These are phyloP conservation scores for Drosophila suboccidentalis DNA, from an alignment of 2,888 invertebrate species.

Conservation along the genomic window DNA sequence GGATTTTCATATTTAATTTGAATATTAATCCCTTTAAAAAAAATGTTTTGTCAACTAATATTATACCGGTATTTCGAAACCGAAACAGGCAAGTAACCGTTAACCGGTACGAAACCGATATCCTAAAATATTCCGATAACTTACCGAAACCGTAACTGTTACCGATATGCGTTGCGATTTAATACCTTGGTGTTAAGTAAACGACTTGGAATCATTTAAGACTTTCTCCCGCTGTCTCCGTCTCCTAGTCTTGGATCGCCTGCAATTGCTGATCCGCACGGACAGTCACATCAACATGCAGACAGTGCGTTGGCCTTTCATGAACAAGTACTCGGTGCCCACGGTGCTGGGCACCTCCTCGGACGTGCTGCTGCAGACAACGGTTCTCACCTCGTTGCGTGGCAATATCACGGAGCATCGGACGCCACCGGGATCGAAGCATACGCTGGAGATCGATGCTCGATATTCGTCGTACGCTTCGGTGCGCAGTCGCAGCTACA, in stretches of 20 bases:
- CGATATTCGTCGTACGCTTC: constrained; percentile 87
- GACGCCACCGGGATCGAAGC: constrained; percentile 87
- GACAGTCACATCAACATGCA: constrained; percentile 89
- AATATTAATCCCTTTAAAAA: too few relatives aligned
- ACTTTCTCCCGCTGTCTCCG: not conserved
- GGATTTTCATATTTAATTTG: too few relatives aligned
- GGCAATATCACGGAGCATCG: constrained; percentile 89
- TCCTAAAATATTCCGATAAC: too few relatives aligned
- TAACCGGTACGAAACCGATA: too few relatives aligned
- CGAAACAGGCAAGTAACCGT: too few relatives aligned
- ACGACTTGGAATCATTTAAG: not conserved
- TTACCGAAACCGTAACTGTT: too few relatives aligned
- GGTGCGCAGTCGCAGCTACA: constrained; percentile 86
- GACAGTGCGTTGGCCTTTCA: constrained; percentile 87
- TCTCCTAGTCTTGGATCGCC: constrained; percentile 86
- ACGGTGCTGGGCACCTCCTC: constrained; percentile 87
- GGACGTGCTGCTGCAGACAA: constrained; percentile 86
- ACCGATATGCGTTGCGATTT: too few relatives aligned
- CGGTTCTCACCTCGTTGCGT: constrained; percentile 88
- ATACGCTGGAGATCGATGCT: constrained; percentile 88
- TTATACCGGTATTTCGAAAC: too few relatives aligned
- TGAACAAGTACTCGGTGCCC: constrained; percentile 87
- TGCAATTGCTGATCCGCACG: constrained; percentile 87
- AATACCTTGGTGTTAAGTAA: not conserved
- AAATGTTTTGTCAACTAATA: too few relatives aligned